Evolutionary conservation across 2,113 vertebrate species (phyloP), one percentile per base, ranked within the genome.

Genomic region (Antechinus flavipes): DNA sequence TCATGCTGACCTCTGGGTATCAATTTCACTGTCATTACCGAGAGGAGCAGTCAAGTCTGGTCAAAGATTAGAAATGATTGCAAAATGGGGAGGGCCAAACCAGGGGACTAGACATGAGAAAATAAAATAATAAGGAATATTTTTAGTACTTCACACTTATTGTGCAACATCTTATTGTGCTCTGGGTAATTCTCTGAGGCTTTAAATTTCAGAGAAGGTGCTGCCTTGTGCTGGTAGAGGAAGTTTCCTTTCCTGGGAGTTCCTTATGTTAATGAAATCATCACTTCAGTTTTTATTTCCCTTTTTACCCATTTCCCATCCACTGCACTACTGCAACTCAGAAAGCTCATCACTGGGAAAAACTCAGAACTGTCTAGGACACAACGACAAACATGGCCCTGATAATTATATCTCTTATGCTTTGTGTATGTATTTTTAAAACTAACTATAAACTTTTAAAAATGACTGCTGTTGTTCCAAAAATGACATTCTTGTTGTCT

Each of bases 1-100:
- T 89, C 93, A 93, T 92, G 96, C 92, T 98, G 97, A 96, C 97
- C 97, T 90, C 94, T 97, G 94, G 56, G 54, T 91, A 91, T 97
- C 94, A 97, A 93, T 92, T 91, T 91, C 92, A 76, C 96, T 92
- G 0, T 91, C 89, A 92, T 97, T 93, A 76, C 95, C 56, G 94
- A 58, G 35, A 24, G 22, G n/a, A 91, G 50, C 8, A 90, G 50
- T 91, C 5, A 58, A 93, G 90, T 96, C 96, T 95, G 91, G 76
- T 16, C 61, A 12, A 91, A 58, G 58, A 47, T 52, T 50, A 84
- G 91, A 95, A 90, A 54, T 35, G 89, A 42, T 52, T 27, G 42
- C 56, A 94, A 93, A 92, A 54, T 46, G 50, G 19, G 24, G 30
- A 4, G 0, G 50, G 56, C 55, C 54, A 8, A 0, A 23, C 23